These are phyloP conservation scores for Micrasema minimum DNA, from an alignment of 1,140 invertebrate species.

Conservation along the genomic window DNA sequence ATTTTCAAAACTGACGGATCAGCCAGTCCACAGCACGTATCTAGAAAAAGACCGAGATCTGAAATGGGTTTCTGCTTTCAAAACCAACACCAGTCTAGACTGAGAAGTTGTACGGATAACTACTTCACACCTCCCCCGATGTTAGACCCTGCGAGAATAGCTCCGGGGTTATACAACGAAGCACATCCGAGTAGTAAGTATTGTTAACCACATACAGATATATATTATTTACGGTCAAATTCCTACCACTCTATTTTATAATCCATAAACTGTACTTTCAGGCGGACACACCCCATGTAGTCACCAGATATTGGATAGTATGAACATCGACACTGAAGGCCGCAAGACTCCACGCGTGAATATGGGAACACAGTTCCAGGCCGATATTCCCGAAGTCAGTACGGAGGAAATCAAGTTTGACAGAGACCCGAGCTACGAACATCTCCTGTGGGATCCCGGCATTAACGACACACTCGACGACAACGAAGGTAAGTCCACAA, in stretches of 20 bases:
- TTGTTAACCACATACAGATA: background rate
- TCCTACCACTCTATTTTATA: no score
- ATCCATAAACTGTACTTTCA: conserved; percentile 7
- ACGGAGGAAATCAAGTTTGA: conserved; percentile 66
- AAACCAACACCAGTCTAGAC: conserved; percentile 66
- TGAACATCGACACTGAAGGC: conserved; percentile 46
- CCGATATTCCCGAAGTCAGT: conserved; percentile 75
- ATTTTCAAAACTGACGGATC: conserved; percentile 79
- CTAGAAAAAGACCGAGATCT: conserved; percentile 65
- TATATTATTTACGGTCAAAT: no score
- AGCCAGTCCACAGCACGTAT: conserved; percentile 71
- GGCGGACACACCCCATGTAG: conserved; percentile 41
- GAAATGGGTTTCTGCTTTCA: conserved; percentile 64
- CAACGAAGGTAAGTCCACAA: conserved; percentile 80
- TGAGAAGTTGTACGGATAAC: conserved; percentile 69
- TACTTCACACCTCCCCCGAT: conserved; percentile 94
- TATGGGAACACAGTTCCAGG: conserved; percentile 90
- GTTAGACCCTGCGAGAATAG: conserved; percentile 87
- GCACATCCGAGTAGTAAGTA: conserved; percentile 57
- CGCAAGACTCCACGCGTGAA: conserved; percentile 75
- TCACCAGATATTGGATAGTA: conserved; percentile 46
- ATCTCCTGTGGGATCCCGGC: conserved; percentile 88
- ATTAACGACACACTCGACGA: conserved; percentile 76
- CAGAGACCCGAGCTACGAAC: conserved; percentile 69
- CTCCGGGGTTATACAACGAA: conserved; percentile 84